Percentiles rank a stretch among this genome's conserved stretches.
phyloP scores from a whole-genome alignment of 2,113 vertebrate genomes.

The Manacus vitellinus region DNA sequence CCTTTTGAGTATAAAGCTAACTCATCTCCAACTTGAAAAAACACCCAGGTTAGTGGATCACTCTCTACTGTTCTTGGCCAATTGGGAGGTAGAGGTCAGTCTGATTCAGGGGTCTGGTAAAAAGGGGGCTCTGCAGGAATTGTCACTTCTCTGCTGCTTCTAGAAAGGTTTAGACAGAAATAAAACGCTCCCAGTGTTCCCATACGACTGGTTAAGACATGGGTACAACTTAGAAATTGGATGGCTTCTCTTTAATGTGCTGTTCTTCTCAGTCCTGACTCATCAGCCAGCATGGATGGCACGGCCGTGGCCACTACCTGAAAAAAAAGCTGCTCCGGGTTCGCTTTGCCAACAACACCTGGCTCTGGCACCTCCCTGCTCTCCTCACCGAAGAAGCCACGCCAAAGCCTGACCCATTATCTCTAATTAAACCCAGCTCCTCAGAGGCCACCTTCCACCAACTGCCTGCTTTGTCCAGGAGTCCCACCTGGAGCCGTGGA shows the following conservation, averaged over 20 bases:
- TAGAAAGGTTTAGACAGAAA: conserved; percentile 20
- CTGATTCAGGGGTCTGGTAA: background rate
- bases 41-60: background rate
- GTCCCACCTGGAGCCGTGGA: conserved; percentile 14
- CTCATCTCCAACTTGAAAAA: background rate
- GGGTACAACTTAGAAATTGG: background rate
- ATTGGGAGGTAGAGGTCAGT: background rate
- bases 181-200: conserved; percentile 44
- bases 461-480: conserved; percentile 42
- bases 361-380: background rate
- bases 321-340: background rate
- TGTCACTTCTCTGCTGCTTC: background rate
- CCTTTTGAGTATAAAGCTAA: conserved; percentile 54
- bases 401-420: conserved; percentile 15
- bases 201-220: background rate
- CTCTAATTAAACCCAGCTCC: conserved; percentile 1
- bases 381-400: background rate
- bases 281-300: background rate
- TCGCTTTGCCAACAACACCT: background rate
- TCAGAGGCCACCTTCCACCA: conserved; percentile 64
- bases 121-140: background rate
- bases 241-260: conserved; percentile 24
- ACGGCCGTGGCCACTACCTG: background rate
- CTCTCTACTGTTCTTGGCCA: conserved; percentile 1
- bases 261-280: background rate